A percentile compares a stretch with the other conserved stretches of the same genome.
Conservation (phyloP, 2,888 invertebrate genomes). For the Geotrupes spiniger region DNA sequence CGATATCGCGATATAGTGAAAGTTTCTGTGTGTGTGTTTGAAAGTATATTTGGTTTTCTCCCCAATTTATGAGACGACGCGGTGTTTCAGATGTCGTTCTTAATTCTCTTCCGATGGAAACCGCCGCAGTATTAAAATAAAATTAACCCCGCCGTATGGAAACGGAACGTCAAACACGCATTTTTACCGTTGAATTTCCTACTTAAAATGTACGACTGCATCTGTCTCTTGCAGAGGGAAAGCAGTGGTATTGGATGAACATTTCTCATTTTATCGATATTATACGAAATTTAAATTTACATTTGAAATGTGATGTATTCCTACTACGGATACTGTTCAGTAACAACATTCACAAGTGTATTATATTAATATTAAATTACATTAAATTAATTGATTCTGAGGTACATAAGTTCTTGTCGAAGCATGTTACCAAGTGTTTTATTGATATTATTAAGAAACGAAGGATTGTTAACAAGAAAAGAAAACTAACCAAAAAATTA, state of each 20-base stretch:
- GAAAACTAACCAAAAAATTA: no score
- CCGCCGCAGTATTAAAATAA: constrained; percentile 32
- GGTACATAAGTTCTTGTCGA: no score
- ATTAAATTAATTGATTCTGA: no score
- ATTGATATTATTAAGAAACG: no score
- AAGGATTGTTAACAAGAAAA: no score
- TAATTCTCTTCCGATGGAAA: constrained; percentile 36
- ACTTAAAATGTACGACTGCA: constrained; percentile 25
- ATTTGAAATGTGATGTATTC: no score
- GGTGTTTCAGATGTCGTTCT: constrained; percentile 27
- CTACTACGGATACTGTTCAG: no score
- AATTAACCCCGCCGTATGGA: constrained; percentile 32
- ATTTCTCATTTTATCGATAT: constrained; percentile 11
- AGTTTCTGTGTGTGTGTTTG: background rate
- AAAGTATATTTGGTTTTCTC: constrained; percentile 20
- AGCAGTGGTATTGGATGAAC: constrained; percentile 9
- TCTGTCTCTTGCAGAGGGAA: constrained; percentile 7
- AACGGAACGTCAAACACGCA: constrained; percentile 30
- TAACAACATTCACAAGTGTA: no score
- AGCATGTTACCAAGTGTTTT: no score
- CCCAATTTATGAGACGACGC: constrained; percentile 26
- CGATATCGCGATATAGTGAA: no score
- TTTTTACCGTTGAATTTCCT: constrained; percentile 32
- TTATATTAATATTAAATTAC: no score
- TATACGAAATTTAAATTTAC: constrained; percentile 4